Conservation (phyloP, 2,797 vertebrate species). For the Acestrorhynchus altus region DNA sequence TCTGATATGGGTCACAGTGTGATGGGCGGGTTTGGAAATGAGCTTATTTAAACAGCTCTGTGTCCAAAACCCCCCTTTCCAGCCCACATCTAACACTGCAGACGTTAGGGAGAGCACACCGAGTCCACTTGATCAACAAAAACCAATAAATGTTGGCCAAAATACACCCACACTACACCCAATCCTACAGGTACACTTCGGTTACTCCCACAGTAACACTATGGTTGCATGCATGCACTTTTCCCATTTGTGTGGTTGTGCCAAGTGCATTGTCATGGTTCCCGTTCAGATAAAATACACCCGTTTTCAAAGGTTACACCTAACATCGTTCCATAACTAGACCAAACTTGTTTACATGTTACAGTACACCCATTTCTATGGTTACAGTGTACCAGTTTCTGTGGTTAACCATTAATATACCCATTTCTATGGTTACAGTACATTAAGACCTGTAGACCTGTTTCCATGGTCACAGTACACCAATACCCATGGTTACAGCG, state of each 20-base stretch:
- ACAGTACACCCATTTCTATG: not conserved
- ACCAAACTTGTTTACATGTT: too few species aligned
- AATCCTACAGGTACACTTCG: not conserved
- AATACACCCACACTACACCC: not conserved
- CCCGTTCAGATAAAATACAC: too few species aligned
- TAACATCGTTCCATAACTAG: too few species aligned
- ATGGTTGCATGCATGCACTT: not conserved
- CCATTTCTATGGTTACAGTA: too few species aligned
- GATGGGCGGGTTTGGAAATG: not conserved
- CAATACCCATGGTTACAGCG: too few species aligned
- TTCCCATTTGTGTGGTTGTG: not conserved
- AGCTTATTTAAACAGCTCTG: not conserved
- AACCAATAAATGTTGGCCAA: not conserved
- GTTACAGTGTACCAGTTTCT: too few species aligned
- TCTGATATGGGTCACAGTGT: not conserved
- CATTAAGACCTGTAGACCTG: too few species aligned
- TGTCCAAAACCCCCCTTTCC: not conserved
- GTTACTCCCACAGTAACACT: not conserved
- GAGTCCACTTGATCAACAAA: not conserved
- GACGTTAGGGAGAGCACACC: not conserved
- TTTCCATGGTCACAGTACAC: too few species aligned
- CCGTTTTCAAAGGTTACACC: not conserved
- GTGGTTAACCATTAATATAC: too few species aligned
- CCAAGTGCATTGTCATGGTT: not conserved
- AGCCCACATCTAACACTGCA: not conserved